Percentiles rank a stretch among this genome's conserved stretches.
phyloP scores from a whole-genome alignment of 35 echinoderm and acorn worm genomes.

The Amphiura filiformis region DNA sequence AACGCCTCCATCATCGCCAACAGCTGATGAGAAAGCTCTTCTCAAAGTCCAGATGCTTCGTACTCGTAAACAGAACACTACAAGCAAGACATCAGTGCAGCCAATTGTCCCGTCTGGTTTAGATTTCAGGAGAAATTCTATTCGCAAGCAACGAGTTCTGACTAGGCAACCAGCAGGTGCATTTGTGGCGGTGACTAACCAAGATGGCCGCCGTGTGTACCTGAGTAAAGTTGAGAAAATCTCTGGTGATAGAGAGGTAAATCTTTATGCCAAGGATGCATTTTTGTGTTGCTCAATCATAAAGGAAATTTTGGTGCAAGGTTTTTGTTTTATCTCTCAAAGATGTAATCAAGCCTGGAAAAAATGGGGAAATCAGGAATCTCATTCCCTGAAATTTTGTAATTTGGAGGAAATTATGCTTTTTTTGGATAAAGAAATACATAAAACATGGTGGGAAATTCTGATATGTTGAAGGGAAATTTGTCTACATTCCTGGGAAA shows the following conservation, averaged over 20 bases:
- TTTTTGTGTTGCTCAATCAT: too few relatives aligned
- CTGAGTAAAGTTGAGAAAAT: slow-evolving; percentile 65
- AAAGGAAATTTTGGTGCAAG: too few relatives aligned
- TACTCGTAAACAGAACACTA: slow-evolving; percentile 5
- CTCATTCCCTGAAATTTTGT: too few relatives aligned
- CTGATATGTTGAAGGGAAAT: too few relatives aligned
- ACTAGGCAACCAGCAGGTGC: slow-evolving; percentile 65
- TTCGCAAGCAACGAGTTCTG: slow-evolving; percentile 28
- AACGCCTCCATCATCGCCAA: slow-evolving; percentile 81
- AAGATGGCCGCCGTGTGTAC: slow-evolving; percentile 70
- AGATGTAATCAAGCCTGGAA: too few relatives aligned
- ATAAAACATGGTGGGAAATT: too few relatives aligned
- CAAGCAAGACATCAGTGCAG: neutral
- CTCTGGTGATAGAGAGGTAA: slow-evolving; percentile 44
- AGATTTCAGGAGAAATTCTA: neutral
- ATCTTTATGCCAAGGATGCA: too few relatives aligned
- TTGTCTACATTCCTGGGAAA: too few relatives aligned
- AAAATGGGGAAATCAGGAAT: too few relatives aligned
- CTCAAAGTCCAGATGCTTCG: slow-evolving; percentile 31
- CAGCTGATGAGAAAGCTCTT: slow-evolving; percentile 51
- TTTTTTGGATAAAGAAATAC: too few relatives aligned
- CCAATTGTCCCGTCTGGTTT: neutral
- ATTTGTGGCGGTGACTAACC: slow-evolving; percentile 65
- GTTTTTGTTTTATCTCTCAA: too few relatives aligned
- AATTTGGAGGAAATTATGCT: too few relatives aligned